A percentile compares a stretch with the other conserved stretches of the same genome.
Evolutionary conservation across 2,888 invertebrate species (phyloP).

Genomic region (Leptinotarsa juncta): DNA sequence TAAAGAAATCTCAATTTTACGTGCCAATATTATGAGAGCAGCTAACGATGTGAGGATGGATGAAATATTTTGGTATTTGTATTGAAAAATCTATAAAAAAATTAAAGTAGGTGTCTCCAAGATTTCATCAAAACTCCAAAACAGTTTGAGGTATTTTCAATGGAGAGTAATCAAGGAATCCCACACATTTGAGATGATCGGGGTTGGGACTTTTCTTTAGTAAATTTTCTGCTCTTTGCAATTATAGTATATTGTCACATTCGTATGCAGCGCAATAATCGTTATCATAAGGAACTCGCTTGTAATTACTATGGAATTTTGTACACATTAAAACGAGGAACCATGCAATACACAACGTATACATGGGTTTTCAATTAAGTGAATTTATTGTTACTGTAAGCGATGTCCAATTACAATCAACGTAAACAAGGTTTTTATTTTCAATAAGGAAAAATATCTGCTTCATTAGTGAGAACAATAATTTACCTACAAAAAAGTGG

Average conservation of each 20-base stretch:
- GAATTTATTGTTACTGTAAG: not conserved
- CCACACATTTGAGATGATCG: too few relatives aligned
- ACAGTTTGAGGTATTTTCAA: too few relatives aligned
- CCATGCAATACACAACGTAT: not conserved
- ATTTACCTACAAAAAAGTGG: not conserved
- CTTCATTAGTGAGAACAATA: not conserved
- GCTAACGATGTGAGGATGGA: too few relatives aligned
- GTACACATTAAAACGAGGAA: not conserved
- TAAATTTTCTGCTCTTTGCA: not conserved
- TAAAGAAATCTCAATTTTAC: too few relatives aligned
- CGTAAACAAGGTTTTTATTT: constrained; percentile 4
- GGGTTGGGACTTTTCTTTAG: too few relatives aligned
- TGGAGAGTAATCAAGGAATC: too few relatives aligned
- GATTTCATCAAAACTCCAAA: too few relatives aligned
- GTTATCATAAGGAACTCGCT: not conserved
- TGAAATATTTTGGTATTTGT: too few relatives aligned
- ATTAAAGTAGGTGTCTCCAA: too few relatives aligned
- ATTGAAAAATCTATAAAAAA: too few relatives aligned
- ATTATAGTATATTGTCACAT: too few relatives aligned
- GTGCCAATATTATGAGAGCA: too few relatives aligned
- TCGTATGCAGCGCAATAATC: not conserved
- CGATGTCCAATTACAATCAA: constrained; percentile 1
- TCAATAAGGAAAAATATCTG: constrained; percentile 1
- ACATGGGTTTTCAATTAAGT: constrained; percentile 1
- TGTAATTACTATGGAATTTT: not conserved